Evolutionary conservation across 2,888 invertebrate species (phyloP).

Genomic region (Camponotus fellah): DNA sequence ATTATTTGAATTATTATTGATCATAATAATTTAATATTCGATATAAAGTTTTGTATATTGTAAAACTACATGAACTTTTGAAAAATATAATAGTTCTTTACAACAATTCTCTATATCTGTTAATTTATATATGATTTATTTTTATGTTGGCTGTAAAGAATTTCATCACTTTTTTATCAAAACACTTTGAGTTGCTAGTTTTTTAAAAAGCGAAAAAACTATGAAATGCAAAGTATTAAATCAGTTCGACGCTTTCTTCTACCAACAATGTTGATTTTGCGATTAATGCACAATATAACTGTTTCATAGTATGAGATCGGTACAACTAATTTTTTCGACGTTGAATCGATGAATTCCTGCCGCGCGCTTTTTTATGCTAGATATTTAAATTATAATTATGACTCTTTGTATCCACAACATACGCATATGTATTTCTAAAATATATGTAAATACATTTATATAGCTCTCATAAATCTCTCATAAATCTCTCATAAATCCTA

Average conservation of each 20-base stretch:
- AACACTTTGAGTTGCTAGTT: too few relatives aligned
- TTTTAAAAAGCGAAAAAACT: too few relatives aligned
- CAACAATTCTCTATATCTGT: too few relatives aligned
- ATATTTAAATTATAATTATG: constrained; percentile 69
- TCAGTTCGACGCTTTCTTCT: not conserved
- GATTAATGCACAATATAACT: not conserved
- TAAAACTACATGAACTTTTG: too few relatives aligned
- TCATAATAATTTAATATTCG: too few relatives aligned
- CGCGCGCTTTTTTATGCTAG: not conserved
- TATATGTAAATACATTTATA: constrained; percentile 79
- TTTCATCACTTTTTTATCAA: not conserved
- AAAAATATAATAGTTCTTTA: too few relatives aligned
- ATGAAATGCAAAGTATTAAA: not conserved
- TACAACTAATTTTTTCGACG: not conserved
- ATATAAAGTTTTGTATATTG: too few relatives aligned
- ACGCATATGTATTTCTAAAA: constrained; percentile 81
- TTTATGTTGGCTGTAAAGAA: not conserved
- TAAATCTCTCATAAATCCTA: not conserved
- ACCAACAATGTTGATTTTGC: not conserved
- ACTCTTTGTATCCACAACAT: constrained; percentile 64
- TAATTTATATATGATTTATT: too few relatives aligned
- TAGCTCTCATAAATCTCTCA: constrained; percentile 72
- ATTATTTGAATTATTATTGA: too few relatives aligned
- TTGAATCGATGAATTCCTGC: constrained; percentile 6
- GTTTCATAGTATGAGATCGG: not conserved